Evolutionary conservation across 2,113 vertebrate species (phyloP).

Genomic region (Trematocara marginatum): DNA sequence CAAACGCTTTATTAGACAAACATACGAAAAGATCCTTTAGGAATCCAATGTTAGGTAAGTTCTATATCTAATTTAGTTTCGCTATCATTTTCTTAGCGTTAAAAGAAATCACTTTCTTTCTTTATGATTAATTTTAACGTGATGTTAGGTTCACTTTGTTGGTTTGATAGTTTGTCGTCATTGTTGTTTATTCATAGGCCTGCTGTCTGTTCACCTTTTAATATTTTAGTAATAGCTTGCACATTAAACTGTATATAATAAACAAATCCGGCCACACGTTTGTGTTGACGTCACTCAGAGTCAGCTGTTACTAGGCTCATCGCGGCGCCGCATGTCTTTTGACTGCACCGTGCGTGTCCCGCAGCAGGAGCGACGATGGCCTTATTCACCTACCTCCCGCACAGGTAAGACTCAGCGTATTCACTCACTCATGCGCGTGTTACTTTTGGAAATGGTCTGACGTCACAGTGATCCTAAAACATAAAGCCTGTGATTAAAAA

Average conservation of each 20-base stretch:
- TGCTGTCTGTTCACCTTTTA: neutral
- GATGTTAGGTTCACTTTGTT: neutral
- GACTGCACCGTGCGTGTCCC: neutral
- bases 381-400: neutral
- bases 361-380: neutral
- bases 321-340: neutral
- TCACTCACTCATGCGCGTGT: neutral
- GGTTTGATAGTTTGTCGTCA: neutral
- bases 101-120: neutral
- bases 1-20: neutral
- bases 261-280: neutral
- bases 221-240: neutral
- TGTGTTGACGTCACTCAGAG: neutral
- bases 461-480: rapidly evolving
- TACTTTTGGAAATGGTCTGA: neutral
- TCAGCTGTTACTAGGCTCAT: neutral
- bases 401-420: neutral
- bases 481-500: neutral
- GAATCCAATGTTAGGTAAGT: rapidly evolving
- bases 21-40: neutral
- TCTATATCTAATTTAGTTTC: neutral
- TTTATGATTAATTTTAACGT: neutral
- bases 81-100: neutral
- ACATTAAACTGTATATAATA: neutral
- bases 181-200: neutral